Base-by-base conservation (phyloP, 1,140 invertebrate species). In the Hylaeus volcanicus region DNA sequence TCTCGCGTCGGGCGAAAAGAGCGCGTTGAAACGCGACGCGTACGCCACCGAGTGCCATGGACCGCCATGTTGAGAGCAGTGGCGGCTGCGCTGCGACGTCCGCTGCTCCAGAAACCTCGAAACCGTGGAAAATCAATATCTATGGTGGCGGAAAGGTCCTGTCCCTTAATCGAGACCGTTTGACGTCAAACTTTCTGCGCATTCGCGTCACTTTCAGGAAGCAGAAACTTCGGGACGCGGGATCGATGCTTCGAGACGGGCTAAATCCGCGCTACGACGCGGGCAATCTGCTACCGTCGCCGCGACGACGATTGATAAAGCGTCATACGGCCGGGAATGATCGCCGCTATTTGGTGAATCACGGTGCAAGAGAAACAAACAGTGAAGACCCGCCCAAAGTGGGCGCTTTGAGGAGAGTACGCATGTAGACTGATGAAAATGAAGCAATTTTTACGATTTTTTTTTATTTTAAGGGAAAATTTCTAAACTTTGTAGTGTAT, bases 41-140 rank as follows among this genome's bases (percentile, higher is more conserved):
- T 2, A 12, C 43, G 11, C 63, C 53, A 53, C 15, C 51, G 11
- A 4, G 26, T 48, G 58, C 8, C 11, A 3, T 26, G 11, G 2
- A 69, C 73, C 64, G 83, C 84, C 84, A 86, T 86, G 48, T 74
- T 86, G 69, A 43, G 43, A 14, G 1, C 26, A 11, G 9, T 37
- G 58, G 63, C 79, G 85, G 84, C 74, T 86, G 89, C 89, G 89
- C 88, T 63, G 63, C 81, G 14, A 84, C 79, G 83, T 80, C 53
- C 55, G 63, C 76, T 87, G 89, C 86, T 89, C 89, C 65, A 89
- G 89, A 91, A 90, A 90, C 89, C 88, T 89, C 82, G 73, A 90
- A 90, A 88, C 81, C 63, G 12, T 1, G 73, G 58, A 83, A 85
- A 80, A 86, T 86, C 85, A 86, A 86, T 86, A 86, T 79, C 65